Base-by-base conservation (phyloP, 2,888 invertebrate genomes). In the Cataglyphis cursor region DNA sequence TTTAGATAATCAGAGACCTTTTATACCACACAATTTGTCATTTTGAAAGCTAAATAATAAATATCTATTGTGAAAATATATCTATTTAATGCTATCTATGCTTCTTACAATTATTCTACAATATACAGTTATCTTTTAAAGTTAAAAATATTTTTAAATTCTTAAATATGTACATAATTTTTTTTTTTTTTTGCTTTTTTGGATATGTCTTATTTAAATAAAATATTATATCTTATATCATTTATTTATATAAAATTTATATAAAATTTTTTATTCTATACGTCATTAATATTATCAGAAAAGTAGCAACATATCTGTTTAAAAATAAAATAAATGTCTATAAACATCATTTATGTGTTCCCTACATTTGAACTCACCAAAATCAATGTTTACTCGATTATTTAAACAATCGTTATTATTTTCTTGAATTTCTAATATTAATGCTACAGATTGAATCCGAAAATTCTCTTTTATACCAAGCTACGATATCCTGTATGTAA, bases 1-100 rank as follows among this genome's bases (percentile, higher is more conserved):
- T 31, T 74, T 44, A 57, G 48, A 61, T 44, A 73, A 44, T 21
- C 21, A 48, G 15, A 24, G n/a, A 48, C 21, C 61, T 72, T 38
- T 12, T 41, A 8, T 6, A 18, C 8, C 9, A 8, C n/a, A 70
- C 15, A 54, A 24, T 21, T 66, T 10, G 3, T 24, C 1, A 28
- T 28, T 31, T 38, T 3, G 0, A 21, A 0, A 64, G 4, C 10
- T 57, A 64, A 62, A 44, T 62, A 41, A 48, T 44, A 31, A 74
- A n/a, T 61, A 31, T 28, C 3, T 64, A 0, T 64, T 18, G 10
- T 70, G 5, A 70, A 1, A 35, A 51, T 21, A 72, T 54, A 15
- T 15, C 9, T n/a, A 68, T 51, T 51, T 2, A 51, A 51, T 48
- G 48, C 3, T 21, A 70, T 10, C 21, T n/a, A n/a, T n/a, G n/a